Base-by-base conservation (phyloP, 2,113 vertebrate genomes). In the Willisornis vidua region DNA sequence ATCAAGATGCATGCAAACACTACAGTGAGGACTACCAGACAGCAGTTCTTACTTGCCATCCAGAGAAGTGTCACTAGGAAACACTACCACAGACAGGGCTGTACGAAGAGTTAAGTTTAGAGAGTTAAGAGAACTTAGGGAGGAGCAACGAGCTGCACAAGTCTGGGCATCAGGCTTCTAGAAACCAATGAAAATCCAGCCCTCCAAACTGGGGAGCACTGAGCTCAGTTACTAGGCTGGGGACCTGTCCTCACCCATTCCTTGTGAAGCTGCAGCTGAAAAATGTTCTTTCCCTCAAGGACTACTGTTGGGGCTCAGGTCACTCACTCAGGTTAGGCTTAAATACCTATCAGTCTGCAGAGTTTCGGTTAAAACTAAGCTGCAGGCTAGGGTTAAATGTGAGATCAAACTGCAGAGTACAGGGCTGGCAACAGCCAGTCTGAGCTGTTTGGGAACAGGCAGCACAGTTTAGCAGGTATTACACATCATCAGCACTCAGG, bases 1-100 rank as follows among this genome's bases (percentile, higher is more conserved):
- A 92, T 68, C 52, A 71, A 90, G 73, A 90, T 49, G 45, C 95
- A 96, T 95, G 94, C 95, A 94, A 88, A 86, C 37, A 52, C 82
- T 81, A 84, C 58, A 51, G 67, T 43, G 66, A 95, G 52, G 61
- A 74, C 48, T 87, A 68, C 76, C 35, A 78, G 72, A 92, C 19
- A 59, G 82, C 94, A 88, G 68, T 57, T 84, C 57, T 51, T 77
- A 90, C 63, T 48, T 71, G 86, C 84, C 45, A 75, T 81, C 94
- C 49, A 80, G 76, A 37, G 39, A 84, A 81, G 39, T 6, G 29
- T 63, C 65, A 71, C 91, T 29, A 91, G 41, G 72, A 37, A 90
- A 79, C 73, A 82, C 31, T 37, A 93, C 66, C 62, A 67, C 26
- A 85, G 24, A 45, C 12, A 28, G 63, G 61, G 82, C 31, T 80